Evolutionary conservation across 2,113 vertebrate species (phyloP).

Genomic region (Heterotilapia buettikoferi): DNA sequence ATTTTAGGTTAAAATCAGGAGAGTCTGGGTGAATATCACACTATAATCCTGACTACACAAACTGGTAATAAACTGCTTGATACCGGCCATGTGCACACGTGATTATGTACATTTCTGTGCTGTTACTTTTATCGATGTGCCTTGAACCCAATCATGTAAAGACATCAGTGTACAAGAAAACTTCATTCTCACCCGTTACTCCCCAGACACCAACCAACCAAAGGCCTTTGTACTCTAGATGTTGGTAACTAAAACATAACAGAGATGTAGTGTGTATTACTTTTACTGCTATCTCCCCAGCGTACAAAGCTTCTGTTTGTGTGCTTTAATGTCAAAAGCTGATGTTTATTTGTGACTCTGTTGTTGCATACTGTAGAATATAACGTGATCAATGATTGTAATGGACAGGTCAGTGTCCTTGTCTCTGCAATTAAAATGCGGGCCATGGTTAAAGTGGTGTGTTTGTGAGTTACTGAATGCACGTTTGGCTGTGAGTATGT

Average conservation of each 20-base stretch:
- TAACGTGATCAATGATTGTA: conserved; percentile 53
- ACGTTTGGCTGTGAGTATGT: background rate
- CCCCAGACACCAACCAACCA: conserved; percentile 16
- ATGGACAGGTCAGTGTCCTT: background rate
- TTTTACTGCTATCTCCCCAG: background rate
- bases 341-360: conserved; percentile 48
- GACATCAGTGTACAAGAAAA: background rate
- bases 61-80: background rate
- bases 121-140: conserved; percentile 40
- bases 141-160: conserved; percentile 22
- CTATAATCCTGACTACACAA: background rate
- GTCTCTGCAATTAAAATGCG: conserved; percentile 46
- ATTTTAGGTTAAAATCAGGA: background rate
- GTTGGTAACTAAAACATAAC: background rate
- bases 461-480: background rate
- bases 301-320: conserved; percentile 22
- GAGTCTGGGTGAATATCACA: background rate
- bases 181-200: background rate
- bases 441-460: background rate
- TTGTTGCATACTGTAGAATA: conserved; percentile 30
- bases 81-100: background rate
- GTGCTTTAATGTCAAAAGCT: conserved; percentile 28
- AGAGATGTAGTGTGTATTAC: background rate
- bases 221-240: conserved; percentile 34
- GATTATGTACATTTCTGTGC: conserved; percentile 21